Evolutionary conservation across 2,888 invertebrate species (phyloP).

Genomic region (Eupithecia subfuscata): DNA sequence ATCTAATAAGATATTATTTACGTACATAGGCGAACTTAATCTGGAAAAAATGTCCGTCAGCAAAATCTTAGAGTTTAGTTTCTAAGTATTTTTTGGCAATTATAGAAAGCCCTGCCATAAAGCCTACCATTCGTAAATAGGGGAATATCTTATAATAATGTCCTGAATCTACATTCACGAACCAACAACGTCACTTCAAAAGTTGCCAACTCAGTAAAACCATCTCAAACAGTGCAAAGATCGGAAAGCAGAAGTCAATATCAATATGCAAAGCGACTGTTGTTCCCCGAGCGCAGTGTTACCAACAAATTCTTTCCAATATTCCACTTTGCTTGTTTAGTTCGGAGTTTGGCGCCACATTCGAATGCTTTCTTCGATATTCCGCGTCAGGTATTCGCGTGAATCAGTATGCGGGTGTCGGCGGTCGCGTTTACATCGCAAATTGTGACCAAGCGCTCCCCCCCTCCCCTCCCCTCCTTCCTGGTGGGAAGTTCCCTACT

Average conservation of each 20-base stretch:
- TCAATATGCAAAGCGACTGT: conserved; percentile 12
- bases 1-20: too few relatives aligned
- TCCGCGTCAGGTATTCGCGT: conserved; percentile 25
- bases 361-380: conserved; percentile 14
- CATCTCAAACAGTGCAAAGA: neutral
- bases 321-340: conserved; percentile 12
- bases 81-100: neutral
- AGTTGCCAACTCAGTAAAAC: conserved; percentile 4
- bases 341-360: conserved; percentile 2
- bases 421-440: conserved; percentile 23
- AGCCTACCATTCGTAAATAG: neutral
- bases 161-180: neutral
- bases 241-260: conserved; percentile 12
- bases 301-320: conserved; percentile 11
- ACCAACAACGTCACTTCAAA: neutral
- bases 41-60: neutral
- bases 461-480: neutral
- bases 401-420: conserved; percentile 23
- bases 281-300: conserved; percentile 9
- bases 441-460: conserved; percentile 32
- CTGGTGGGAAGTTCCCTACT: conserved; percentile 3
- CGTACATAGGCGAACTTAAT: too few relatives aligned
- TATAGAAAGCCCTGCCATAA: neutral
- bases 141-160: neutral
- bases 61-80: neutral